phyloP scores from a whole-genome alignment of 2,797 vertebrate species.

The Dendrocincla tyrannina region DNA sequence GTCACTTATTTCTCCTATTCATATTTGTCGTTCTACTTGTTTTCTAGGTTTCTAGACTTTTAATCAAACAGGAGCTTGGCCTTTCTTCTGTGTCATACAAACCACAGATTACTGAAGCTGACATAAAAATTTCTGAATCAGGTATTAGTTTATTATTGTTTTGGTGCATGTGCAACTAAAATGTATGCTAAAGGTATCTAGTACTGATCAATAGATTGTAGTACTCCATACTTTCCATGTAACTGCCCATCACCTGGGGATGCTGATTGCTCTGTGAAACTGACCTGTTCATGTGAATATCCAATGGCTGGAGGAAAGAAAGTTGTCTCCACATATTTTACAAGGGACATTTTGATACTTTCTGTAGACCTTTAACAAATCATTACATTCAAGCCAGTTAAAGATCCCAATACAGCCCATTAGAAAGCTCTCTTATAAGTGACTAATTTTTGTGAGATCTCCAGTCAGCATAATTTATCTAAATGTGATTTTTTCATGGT shows the following conservation, averaged over 20 bases:
- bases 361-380: background rate
- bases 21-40: background rate
- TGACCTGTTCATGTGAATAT: background rate
- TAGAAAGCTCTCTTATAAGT: background rate
- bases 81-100: background rate
- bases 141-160: background rate
- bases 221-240: background rate
- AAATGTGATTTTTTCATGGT: background rate
- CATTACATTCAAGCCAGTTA: background rate
- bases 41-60: background rate
- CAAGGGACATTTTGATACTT: background rate
- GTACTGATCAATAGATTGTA: background rate
- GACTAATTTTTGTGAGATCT: background rate
- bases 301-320: background rate
- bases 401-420: background rate
- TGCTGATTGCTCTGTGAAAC: background rate
- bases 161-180: background rate
- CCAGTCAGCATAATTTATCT: background rate
- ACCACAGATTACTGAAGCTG: background rate
- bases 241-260: background rate
- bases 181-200: background rate
- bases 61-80: background rate
- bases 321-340: background rate
- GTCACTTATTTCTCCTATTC: background rate
- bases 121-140: background rate